These are phyloP conservation scores for Spisula solida DNA, from an alignment of 2,888 invertebrate genomes.

Conservation along the genomic window DNA sequence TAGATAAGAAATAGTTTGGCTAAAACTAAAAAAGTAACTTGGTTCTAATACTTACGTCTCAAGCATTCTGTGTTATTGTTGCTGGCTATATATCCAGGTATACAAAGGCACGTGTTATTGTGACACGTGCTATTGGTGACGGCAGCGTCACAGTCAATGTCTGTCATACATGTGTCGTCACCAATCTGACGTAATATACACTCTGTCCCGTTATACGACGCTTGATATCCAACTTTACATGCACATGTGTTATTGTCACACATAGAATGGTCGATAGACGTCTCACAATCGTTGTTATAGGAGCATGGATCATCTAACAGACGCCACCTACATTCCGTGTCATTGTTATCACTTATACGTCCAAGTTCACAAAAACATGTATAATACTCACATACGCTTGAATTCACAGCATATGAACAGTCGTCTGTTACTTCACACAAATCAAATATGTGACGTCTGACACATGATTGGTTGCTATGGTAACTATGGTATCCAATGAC, in stretches of 20 bases:
- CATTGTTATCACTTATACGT: conserved; percentile 50
- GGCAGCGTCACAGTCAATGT: conserved; percentile 70
- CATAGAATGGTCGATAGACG: conserved; percentile 66
- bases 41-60: conserved; percentile 64
- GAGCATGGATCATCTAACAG: conserved; percentile 61
- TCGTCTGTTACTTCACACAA: conserved; percentile 56
- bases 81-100: conserved; percentile 57
- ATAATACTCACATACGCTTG: conserved; percentile 61
- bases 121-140: conserved; percentile 68
- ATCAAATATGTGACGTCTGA: conserved; percentile 48
- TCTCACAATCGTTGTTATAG: conserved; percentile 39
- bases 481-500: conserved; percentile 39
- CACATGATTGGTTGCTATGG: conserved; percentile 50
- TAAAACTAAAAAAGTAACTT: too few relatives aligned
- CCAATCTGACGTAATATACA: conserved; percentile 68
- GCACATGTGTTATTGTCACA: conserved; percentile 54
- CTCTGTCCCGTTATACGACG: background rate
- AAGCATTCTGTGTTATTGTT: conserved; percentile 58
- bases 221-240: conserved; percentile 54
- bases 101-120: conserved; percentile 61
- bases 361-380: conserved; percentile 65
- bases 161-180: conserved; percentile 65
- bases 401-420: conserved; percentile 64
- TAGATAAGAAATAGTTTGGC: too few relatives aligned
- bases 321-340: conserved; percentile 60